Evolutionary conservation across 2,797 vertebrate species (phyloP), one percentile per base, ranked within the genome.

Genomic region (Florisuga fusca): DNA sequence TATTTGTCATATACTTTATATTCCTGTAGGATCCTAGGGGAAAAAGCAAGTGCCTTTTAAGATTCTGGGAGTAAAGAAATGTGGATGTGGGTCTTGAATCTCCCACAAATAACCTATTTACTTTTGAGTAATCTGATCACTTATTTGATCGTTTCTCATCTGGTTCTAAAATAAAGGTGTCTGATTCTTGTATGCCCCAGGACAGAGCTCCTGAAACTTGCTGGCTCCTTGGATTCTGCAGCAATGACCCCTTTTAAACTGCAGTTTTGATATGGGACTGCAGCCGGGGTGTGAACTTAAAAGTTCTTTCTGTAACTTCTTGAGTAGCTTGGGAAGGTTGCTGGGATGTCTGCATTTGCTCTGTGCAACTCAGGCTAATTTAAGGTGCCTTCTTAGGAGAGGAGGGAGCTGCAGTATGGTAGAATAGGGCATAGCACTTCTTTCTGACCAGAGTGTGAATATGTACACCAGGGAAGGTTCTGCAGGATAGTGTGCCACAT

Each of bases 211-310:
- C 38, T 64, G 20, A 80, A 63, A 20, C 53, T 85, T 77, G 43
- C 6, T 10, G 27, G 27, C 4, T 22, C 7, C 15, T 12, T 36
- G 75, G 51, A 41, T 45, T 78, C 31, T 75, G 21, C 77, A 27
- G 31, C 25, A 69, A 68, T 74, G 74, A 43, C n/a, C 67, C 20
- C 33, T 72, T 36, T 63, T 45, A 62, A 67, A 14, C 29, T 23
- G 17, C 21, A 21, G 17, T 73, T 90, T 74, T 59, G 34, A 5
- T 51, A 71, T 31, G 22, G 45, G 67, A 36, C 29, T 63, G 57
- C 38, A 34, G 53, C 62, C 63, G 50, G 11, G 2, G 2, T 58
- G 16, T 25, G 8, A 43, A 31, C 41, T 67, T 38, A 5, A 0
- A 43, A 20, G 31, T 26, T 46, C n/a, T 27, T 79, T 27, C 50